phyloP scores from a whole-genome alignment of 2,797 vertebrate species.

The Muscicapa comitata region DNA sequence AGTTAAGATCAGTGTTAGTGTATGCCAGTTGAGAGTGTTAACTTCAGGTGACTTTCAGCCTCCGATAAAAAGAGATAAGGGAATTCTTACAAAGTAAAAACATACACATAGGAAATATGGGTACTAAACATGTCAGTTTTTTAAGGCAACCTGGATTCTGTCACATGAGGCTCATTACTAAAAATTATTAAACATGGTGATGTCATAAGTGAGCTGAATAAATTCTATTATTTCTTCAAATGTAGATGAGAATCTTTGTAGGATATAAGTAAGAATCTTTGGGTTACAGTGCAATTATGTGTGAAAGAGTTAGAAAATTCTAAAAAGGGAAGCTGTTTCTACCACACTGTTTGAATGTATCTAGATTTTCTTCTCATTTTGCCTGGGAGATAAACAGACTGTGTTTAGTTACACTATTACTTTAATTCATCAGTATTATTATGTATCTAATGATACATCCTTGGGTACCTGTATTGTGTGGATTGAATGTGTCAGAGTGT shows the following conservation, averaged over 20 bases:
- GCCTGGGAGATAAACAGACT: not conserved
- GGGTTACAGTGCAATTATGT: not conserved
- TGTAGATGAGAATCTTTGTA: not conserved
- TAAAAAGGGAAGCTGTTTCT: not conserved
- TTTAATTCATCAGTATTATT: not conserved
- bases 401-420: not conserved
- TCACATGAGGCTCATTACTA: not conserved
- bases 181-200: not conserved
- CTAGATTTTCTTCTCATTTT: not conserved
- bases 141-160: not conserved
- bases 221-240: not conserved
- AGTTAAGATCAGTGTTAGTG: not conserved
- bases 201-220: not conserved
- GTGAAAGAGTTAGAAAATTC: not conserved
- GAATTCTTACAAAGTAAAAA: not conserved
- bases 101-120: not conserved
- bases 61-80: not conserved
- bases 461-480: accelerated
- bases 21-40: not conserved
- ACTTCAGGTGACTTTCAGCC: not conserved
- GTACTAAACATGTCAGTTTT: not conserved
- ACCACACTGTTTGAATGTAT: not conserved
- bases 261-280: not conserved
- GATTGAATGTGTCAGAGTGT: not conserved
- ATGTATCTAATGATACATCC: accelerated